Percentiles rank a stretch among this genome's conserved stretches.
Conservation (phyloP, 2,113 vertebrate species). For the Hippocampus barbouri region DNA sequence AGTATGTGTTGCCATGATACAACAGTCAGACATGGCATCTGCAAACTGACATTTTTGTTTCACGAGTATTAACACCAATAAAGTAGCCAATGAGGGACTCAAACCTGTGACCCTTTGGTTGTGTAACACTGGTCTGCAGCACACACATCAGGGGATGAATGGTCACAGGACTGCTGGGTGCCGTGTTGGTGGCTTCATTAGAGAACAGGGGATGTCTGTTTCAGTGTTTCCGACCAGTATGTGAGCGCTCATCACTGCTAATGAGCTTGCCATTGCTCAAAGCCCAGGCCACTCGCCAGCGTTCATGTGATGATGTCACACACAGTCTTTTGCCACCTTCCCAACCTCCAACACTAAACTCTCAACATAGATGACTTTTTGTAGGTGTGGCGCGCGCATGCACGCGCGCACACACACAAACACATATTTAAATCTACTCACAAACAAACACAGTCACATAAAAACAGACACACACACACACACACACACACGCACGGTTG, state of each 20-base stretch:
- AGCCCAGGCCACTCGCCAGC: neutral
- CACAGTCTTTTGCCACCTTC: neutral
- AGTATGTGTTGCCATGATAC: no score
- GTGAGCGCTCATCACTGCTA: constrained; percentile 56
- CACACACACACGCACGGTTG: neutral
- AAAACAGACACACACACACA: neutral
- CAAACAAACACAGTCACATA: no score
- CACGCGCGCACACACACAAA: neutral
- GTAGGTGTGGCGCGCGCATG: neutral
- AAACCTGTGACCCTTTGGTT: constrained; percentile 57
- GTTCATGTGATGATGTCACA: neutral
- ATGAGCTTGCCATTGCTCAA: constrained; percentile 39
- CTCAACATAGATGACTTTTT: neutral
- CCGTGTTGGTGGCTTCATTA: constrained; percentile 56
- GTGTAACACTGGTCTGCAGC: constrained; percentile 36
- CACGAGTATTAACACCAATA: neutral
- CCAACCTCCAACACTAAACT: neutral
- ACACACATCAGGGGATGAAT: constrained; percentile 31
- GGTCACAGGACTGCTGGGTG: constrained; percentile 39
- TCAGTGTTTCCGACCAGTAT: constrained; percentile 27
- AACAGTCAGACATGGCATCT: no score
- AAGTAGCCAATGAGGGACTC: constrained; percentile 24
- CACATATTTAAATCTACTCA: no score
- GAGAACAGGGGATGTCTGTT: constrained; percentile 67
- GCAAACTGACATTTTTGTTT: no score